These are phyloP conservation scores for Thecophora atra DNA, from an alignment of 2,888 invertebrate species.

Conservation along the genomic window DNA sequence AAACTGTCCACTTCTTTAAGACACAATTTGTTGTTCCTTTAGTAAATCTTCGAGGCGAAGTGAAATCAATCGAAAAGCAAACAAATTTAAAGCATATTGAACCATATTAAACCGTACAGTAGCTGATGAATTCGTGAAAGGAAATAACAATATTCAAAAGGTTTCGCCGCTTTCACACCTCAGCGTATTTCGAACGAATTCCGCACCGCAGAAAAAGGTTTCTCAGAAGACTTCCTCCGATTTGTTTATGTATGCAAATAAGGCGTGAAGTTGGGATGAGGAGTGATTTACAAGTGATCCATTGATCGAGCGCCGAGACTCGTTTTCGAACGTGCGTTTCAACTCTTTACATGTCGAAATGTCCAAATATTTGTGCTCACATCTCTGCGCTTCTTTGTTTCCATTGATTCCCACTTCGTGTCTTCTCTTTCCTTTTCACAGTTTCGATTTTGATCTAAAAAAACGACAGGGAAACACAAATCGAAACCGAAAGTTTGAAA, in stretches of 20 bases:
- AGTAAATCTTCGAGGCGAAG: conserved; percentile 27
- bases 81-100: neutral
- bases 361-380: conserved; percentile 34
- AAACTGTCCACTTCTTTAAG: too few relatives aligned
- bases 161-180: neutral
- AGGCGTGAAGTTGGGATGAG: conserved; percentile 28
- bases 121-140: conserved; percentile 7
- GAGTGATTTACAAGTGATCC: conserved; percentile 11
- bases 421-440: neutral
- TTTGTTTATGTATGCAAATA: conserved; percentile 29
- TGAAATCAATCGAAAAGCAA: conserved; percentile 34
- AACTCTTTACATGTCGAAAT: conserved; percentile 28
- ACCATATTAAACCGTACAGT: conserved; percentile 22
- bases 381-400: neutral
- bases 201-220: neutral
- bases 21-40: too few relatives aligned
- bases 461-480: neutral
- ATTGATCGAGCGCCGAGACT: conserved; percentile 5
- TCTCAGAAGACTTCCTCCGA: neutral
- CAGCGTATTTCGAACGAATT: neutral
- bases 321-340: conserved; percentile 20
- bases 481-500: conserved; percentile 5
- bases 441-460: neutral
- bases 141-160: conserved; percentile 20
- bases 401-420: neutral